Percentiles rank a stretch among this genome's conserved stretches.
phyloP scores from a whole-genome alignment of 2,888 invertebrate species.

The Melikaiella ostensackeni region DNA sequence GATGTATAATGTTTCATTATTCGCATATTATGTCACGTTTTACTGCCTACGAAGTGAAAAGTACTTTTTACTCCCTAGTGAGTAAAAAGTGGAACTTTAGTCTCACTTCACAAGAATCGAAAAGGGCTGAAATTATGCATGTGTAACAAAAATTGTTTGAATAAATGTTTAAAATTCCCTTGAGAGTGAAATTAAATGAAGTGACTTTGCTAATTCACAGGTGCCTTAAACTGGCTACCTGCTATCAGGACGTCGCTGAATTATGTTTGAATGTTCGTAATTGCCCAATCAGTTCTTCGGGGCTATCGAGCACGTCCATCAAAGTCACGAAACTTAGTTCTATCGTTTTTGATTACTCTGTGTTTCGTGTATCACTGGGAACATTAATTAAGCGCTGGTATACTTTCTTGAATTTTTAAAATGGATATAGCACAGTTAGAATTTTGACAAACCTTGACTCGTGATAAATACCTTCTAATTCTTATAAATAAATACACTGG shows the following conservation, averaged over 20 bases:
- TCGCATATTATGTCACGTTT: no score
- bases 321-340: slow-evolving; percentile 61
- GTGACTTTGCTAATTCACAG: background rate
- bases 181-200: background rate
- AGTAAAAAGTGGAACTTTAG: no score
- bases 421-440: background rate
- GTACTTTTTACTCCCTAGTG: no score
- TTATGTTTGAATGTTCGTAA: slow-evolving; percentile 48
- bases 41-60: no score
- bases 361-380: slow-evolving; percentile 12
- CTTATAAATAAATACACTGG: no score
- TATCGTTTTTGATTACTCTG: slow-evolving; percentile 19
- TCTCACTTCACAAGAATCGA: no score
- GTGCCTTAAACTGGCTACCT: slow-evolving; percentile 10
- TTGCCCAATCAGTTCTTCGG: slow-evolving; percentile 57
- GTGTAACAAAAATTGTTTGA: no score
- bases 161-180: background rate
- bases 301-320: slow-evolving; percentile 64
- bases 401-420: background rate
- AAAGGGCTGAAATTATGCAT: no score
- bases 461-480: no score
- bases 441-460: no score
- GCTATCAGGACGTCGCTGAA: slow-evolving; percentile 21
- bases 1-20: no score
- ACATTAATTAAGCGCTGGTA: background rate